Base-by-base conservation (phyloP, 2,113 vertebrate genomes). In the Trogon melanurus region DNA sequence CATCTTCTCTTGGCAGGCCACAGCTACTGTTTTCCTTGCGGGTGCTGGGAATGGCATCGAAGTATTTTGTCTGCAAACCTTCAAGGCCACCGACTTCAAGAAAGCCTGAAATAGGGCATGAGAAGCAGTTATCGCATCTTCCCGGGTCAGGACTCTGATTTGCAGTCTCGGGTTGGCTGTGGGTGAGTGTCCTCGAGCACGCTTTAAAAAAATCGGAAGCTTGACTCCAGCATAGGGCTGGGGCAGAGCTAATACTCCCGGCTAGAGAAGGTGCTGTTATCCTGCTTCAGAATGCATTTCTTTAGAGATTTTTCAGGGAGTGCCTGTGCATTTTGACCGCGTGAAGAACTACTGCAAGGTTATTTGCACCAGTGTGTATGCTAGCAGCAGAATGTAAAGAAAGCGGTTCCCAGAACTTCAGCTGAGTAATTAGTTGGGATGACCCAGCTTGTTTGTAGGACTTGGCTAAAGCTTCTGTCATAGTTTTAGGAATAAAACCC, bases 1-100 rank as follows among this genome's bases (percentile, higher is more conserved):
- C 98, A 1, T 99, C 99, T 9, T 98, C 95, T 47, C 99, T 97
- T 7, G 99, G 99, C 93, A 99, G 76, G 11, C 99, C 99, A 0
- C 99, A 99, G 93, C 98, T 99, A 23, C 97, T 98, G 98, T 99
- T 99, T 18, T 96, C 97, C 32, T 95, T 97, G 25, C 96, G 98
- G 56, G 94, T 89, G 16, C 97, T 98, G 26, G 99, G 98, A 74
- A 99, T 97, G 85, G 99, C 99, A 2, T 86, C 58, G 3, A 97
- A 95, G 88, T 99, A 99, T 48, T 98, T 98, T 23, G 97, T 94
- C 96, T 98, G 96, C 94, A 99, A 92, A 16, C 97, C 98, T 30
- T 99, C 97, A 76, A 98, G 98, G 44, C 99, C 99, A 1, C 99
- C 99, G 3, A 99, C 98, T 65, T 98, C 98, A 16, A 76, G 95